Base-by-base conservation (phyloP, 92 coral and sea anemone species). In the Umimayanthus kanabou region DNA sequence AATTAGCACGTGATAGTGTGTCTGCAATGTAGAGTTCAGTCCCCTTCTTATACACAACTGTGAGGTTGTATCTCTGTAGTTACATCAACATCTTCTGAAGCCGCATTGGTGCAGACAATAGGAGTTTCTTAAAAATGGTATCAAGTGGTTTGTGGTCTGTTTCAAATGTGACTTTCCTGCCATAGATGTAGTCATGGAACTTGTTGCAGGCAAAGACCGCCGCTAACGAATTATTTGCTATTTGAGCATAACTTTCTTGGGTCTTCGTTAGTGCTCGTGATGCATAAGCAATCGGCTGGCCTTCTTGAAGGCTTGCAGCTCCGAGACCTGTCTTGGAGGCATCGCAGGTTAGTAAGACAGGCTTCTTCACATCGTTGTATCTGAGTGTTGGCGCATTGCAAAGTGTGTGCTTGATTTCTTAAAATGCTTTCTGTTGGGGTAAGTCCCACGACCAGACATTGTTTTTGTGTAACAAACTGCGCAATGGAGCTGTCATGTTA, bases 71-170 rank as follows among this genome's bases (percentile, higher is more conserved):
- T 53, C 61, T 70, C 57, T 88, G 87, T 37, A 88, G 87, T 58
- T 88, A 53, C 9, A 81, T 29, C 87, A 80, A 69, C 90, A 88
- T 88, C 76, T 74, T 10, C 81, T 88, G 80, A 9, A 88, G 43
- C 8, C 87, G 80, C 53, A 69, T 55, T 58, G 80, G 91, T 30
- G 76, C 74, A 29, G 86, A 43, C 57, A 42, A 45, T 65, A 81
- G 86, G 42, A 74, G 90, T 64, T 81, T 88, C 82, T 88, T 77
- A 18, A 76, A 73, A 26, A 82, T 89, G 4, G 71, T 74, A 65
- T 89, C 91, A 50, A 89, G 39, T 14, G 88, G 91, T 73, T 88
- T 73, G 29, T 88, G 91, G 30, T 73, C 81, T 16, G 82, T 66
- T 40, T 88, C 88, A 8, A 88, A 83, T 55, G 53, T 40, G 66